Conservation (phyloP, 2,797 vertebrate genomes). For the Mormyrus proboscirostris region DNA sequence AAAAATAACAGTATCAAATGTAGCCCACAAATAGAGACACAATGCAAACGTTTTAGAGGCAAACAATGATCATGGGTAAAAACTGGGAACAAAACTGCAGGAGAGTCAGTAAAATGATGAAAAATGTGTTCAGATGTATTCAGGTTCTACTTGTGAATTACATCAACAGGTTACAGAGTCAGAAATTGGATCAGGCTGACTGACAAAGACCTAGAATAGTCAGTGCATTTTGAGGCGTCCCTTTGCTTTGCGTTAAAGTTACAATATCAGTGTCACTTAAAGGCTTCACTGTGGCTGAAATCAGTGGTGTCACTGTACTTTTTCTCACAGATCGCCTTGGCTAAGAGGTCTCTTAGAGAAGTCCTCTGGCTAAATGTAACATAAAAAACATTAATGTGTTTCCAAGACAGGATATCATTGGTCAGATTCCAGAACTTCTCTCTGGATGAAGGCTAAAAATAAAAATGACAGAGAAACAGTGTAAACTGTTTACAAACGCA, state of each 20-base stretch:
- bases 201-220: not conserved
- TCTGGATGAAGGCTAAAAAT: slow-evolving; percentile 4
- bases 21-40: not conserved
- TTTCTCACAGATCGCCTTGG: not conserved
- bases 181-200: not conserved
- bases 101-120: not conserved
- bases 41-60: not conserved
- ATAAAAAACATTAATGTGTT: not conserved
- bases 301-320: not conserved
- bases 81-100: not conserved
- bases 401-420: not conserved
- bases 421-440: not conserved
- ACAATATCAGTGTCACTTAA: slow-evolving; percentile 7
- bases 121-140: not conserved
- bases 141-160: not conserved
- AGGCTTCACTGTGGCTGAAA: not conserved
- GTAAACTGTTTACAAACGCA: slow-evolving; percentile 5
- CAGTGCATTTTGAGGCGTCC: not conserved
- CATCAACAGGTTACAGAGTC: not conserved
- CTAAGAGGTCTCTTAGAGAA: not conserved
- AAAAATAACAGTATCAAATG: not conserved
- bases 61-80: not conserved
- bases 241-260: slow-evolving; percentile 6
- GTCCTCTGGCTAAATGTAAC: not conserved
- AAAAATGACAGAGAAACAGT: not conserved